Conservation (phyloP, 2,113 vertebrate species). For the Nerophis ophidion region DNA sequence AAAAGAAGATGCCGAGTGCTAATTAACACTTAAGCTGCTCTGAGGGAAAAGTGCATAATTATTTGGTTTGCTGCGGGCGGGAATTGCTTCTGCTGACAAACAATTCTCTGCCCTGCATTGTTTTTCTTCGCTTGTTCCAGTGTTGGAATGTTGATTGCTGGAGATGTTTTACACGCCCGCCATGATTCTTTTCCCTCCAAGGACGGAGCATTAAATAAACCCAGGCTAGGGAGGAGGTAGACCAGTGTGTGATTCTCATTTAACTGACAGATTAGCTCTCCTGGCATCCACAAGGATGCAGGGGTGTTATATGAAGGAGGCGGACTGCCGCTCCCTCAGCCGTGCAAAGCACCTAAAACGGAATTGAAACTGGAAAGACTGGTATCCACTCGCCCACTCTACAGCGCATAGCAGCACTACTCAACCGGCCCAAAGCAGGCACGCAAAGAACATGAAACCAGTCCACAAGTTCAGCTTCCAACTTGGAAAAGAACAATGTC, state of each 20-base stretch:
- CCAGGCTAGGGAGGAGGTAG: background rate
- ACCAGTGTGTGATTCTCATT: slow-evolving; percentile 1
- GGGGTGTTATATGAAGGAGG: background rate
- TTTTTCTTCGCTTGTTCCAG: background rate
- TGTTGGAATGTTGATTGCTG: slow-evolving; percentile 4
- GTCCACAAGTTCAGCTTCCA: no score
- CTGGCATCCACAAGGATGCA: slow-evolving; percentile 1
- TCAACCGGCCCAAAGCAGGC: no score
- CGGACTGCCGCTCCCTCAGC: background rate
- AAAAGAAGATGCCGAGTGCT: slow-evolving; percentile 18
- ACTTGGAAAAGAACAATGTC: no score
- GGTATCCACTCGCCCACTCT: background rate
- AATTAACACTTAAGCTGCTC: slow-evolving; percentile 29
- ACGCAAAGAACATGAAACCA: no score
- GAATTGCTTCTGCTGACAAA: slow-evolving; percentile 29
- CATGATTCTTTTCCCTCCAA: background rate
- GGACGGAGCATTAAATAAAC: slow-evolving; percentile 8
- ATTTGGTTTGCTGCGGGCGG: slow-evolving; percentile 15
- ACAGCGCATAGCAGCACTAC: background rate
- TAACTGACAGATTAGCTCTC: slow-evolving; percentile 4
- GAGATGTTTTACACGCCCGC: slow-evolving; percentile 2
- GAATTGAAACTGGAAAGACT: background rate
- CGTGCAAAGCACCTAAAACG: background rate
- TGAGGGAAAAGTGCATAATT: slow-evolving; percentile 36
- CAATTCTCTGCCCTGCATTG: slow-evolving; percentile 12